Evolutionary conservation across 2,888 invertebrate species (phyloP), one percentile per base, ranked within the genome.

Genomic region (Noctua janthe): DNA sequence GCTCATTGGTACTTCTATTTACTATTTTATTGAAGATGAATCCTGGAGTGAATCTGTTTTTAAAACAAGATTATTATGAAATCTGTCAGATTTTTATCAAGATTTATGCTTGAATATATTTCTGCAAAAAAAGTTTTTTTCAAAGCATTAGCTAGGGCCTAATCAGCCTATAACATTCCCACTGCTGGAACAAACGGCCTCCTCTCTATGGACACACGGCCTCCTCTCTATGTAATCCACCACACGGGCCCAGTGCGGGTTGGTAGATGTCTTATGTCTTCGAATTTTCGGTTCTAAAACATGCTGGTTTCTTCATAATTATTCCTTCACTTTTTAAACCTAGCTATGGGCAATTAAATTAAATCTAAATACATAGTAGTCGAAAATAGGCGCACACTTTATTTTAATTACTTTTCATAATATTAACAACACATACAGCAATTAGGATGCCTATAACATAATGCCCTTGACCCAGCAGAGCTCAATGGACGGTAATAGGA

Each of bases 1-100:
- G 74, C 76, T 82, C 88, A 88, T 89, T 87, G 81, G 66, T 79
- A 76, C 71, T 67, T 79, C 20, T 70, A 39, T 78, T 77, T 8
- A 66, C 75, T 74, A 74, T 82, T 84, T 82, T 62, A 43, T 43
- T 10, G n/a, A 20, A 15, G n/a, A 43, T 66, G 20, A 69, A n/a
- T 62, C 43, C 35, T 29, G 29, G 23, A 23, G 10, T 29, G 15
- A 39, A 56, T 20, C 15, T 56, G 5, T 29, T 23, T 59, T 39
- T 20, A 11, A 10, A 56, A 76, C 11, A 35, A n/a, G n/a, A 66
- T 54, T 35, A 35, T 66, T 1, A 35, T 66, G 13, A 35, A 13
- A 54, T 66, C 6, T 47, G 64, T 17, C 8, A 20, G 39, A 76
- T 20, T 62, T 35, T 2, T 76, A n/a, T 69, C 47, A n/a, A 35